Percentiles rank a stretch among this genome's conserved stretches.
These are phyloP conservation scores for Propithecus perrieri DNA, from an alignment of 2,797 vertebrate genomes.

Conservation along the genomic window DNA sequence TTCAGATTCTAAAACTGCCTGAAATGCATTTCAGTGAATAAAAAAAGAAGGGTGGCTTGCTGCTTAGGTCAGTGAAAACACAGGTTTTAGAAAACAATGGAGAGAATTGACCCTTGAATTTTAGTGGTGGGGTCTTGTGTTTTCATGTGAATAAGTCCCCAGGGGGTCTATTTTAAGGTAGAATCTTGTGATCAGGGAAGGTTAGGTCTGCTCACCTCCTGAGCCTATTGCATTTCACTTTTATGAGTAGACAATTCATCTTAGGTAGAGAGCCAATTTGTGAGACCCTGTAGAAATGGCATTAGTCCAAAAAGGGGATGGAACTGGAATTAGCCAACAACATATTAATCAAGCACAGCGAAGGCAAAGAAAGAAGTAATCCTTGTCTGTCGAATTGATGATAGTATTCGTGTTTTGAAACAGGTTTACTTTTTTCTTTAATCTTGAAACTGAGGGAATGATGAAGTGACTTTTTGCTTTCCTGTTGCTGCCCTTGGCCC, in stretches of 20 bases:
- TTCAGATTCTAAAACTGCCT: constrained; percentile 54
- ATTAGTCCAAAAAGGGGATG: constrained; percentile 38
- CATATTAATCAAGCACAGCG: constrained; percentile 47
- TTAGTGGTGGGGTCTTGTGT: constrained; percentile 34
- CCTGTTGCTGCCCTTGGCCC: background rate
- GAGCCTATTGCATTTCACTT: constrained; percentile 53
- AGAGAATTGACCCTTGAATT: constrained; percentile 44
- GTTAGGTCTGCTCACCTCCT: constrained; percentile 22
- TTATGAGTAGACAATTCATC: constrained; percentile 57
- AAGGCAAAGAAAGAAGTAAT: constrained; percentile 50
- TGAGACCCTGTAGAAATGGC: constrained; percentile 53
- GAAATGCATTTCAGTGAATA: constrained; percentile 44
- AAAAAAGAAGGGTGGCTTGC: background rate
- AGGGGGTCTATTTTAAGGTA: constrained; percentile 52
- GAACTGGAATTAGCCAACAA: constrained; percentile 55
- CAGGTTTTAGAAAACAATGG: constrained; percentile 44
- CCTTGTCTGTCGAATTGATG: constrained; percentile 38
- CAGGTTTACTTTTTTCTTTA: constrained; percentile 2
- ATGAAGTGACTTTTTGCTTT: constrained; percentile 45
- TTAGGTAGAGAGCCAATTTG: constrained; percentile 56
- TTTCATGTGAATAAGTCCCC: constrained; percentile 45
- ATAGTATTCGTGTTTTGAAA: constrained; percentile 40
- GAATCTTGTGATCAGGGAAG: constrained; percentile 23
- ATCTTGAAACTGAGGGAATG: constrained; percentile 30
- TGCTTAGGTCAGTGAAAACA: constrained; percentile 51